These are phyloP conservation scores for Drepanosiphum platanoidis DNA, from an alignment of 2,888 invertebrate genomes.

Conservation along the genomic window DNA sequence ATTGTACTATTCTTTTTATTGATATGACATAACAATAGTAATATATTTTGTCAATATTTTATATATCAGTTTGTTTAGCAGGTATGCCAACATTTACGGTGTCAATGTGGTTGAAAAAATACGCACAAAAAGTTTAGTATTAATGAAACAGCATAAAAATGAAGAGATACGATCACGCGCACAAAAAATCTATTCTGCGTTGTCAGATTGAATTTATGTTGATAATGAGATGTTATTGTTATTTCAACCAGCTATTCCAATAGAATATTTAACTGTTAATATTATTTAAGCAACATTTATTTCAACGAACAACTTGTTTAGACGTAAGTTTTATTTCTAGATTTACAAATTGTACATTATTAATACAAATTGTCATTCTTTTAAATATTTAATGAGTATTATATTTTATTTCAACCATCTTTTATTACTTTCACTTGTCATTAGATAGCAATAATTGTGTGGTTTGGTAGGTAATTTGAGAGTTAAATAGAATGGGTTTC, in stretches of 20 bases:
- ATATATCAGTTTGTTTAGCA: slow-evolving; percentile 64
- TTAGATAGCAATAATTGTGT: slow-evolving; percentile 30
- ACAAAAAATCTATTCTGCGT: slow-evolving; percentile 66
- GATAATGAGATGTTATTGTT: not conserved
- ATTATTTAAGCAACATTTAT: not conserved
- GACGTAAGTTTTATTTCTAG: slow-evolving; percentile 1
- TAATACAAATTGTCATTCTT: slow-evolving; percentile 2
- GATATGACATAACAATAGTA: too few species aligned
- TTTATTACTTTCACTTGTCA: slow-evolving; percentile 22
- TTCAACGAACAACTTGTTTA: slow-evolving; percentile 12
- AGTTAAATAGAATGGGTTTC: not conserved
- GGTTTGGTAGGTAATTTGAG: not conserved
- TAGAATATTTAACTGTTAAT: slow-evolving; percentile 27
- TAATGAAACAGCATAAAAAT: slow-evolving; percentile 67
- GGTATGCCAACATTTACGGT: slow-evolving; percentile 69
- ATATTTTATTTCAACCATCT: not conserved
- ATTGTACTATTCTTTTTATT: too few species aligned
- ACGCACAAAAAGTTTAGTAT: slow-evolving; percentile 66
- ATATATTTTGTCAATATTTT: slow-evolving; percentile 24
- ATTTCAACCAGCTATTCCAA: not conserved
- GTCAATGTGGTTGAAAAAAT: slow-evolving; percentile 67
- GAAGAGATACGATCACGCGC: slow-evolving; percentile 67
- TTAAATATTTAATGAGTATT: not conserved
- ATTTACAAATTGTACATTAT: slow-evolving; percentile 25
- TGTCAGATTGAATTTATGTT: slow-evolving; percentile 31